Evolutionary conservation across 1,140 invertebrate species (phyloP).

Genomic region (Dreissena polymorpha): DNA sequence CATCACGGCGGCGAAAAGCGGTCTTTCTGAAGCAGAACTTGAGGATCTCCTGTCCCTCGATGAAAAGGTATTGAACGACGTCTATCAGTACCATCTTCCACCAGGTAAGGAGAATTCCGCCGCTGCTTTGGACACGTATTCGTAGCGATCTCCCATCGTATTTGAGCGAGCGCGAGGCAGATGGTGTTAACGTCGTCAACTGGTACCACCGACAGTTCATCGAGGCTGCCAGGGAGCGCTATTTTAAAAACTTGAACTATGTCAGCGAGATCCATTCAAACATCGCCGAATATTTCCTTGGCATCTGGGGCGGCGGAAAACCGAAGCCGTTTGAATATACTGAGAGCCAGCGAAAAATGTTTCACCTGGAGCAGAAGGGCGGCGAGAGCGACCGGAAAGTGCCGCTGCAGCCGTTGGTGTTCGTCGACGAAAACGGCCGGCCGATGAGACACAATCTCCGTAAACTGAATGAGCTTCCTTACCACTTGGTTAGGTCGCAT

Average conservation of each 20-base stretch:
- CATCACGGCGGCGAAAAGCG: constrained; percentile 78
- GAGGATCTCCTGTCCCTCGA: constrained; percentile 79
- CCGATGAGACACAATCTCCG: constrained; percentile 81
- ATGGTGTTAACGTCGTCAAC: constrained; percentile 97
- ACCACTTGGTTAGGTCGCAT: constrained; percentile 93
- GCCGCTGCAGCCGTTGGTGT: constrained; percentile 96
- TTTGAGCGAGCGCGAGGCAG: constrained; percentile 96
- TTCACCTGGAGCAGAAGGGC: constrained; percentile 88
- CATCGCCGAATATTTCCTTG: constrained; percentile 98
- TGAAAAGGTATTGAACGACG: constrained; percentile 95
- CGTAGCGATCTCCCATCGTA: constrained; percentile 86
- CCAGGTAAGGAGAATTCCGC: constrained; percentile 96
- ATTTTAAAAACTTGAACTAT: constrained; percentile 98
- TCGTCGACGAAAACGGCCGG: constrained; percentile 92
- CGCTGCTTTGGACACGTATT: constrained; percentile 94
- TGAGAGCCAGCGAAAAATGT: constrained; percentile 95
- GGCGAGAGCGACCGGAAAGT: constrained; percentile 97
- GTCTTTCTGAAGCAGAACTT: constrained; percentile 77
- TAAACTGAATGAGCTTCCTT: constrained; percentile 90
- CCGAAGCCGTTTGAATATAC: constrained; percentile 98
- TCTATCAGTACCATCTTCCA: constrained; percentile 98
- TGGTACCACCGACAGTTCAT: constrained; percentile 91
- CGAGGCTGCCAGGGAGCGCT: constrained; percentile 88
- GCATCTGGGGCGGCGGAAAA: constrained; percentile 88
- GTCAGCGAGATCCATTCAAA: constrained; percentile 97